Evolutionary conservation across 64 coral and sea anemone genomes (phyloP).

Genomic region (Hydrozoanthus tunicans): DNA sequence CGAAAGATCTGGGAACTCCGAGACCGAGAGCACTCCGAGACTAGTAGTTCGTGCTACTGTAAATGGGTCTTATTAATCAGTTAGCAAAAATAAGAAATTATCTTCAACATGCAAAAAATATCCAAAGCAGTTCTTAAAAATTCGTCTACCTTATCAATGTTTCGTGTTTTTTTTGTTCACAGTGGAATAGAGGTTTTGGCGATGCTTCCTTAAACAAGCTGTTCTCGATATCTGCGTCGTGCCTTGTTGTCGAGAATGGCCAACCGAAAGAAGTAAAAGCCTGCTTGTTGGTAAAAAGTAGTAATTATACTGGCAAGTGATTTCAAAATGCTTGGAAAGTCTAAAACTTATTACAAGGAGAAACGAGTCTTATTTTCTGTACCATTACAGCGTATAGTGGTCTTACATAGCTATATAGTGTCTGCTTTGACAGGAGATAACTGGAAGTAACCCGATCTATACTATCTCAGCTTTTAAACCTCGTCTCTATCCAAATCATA

Average conservation of each 20-base stretch:
- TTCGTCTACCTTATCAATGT: not conserved
- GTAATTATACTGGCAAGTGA: conserved; percentile 13
- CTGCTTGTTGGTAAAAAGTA: conserved; percentile 14
- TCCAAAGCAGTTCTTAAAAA: too few relatives aligned
- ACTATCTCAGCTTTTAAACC: too few relatives aligned
- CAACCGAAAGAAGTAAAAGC: not conserved
- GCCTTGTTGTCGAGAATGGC: not conserved
- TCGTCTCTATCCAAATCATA: too few relatives aligned
- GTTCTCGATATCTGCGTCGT: conserved; percentile 3
- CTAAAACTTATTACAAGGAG: not conserved
- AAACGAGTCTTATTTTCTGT: not conserved
- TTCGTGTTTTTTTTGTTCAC: not conserved
- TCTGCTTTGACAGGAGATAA: too few relatives aligned
- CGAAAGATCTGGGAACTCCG: too few relatives aligned
- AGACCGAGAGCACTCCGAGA: too few relatives aligned
- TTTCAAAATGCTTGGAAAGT: not conserved
- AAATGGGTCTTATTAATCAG: too few relatives aligned
- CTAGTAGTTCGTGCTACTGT: too few relatives aligned
- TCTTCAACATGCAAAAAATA: too few relatives aligned
- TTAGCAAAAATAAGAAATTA: too few relatives aligned
- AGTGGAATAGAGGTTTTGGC: conserved; percentile 35
- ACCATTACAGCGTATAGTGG: not conserved
- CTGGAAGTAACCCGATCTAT: too few relatives aligned
- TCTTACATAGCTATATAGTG: too few relatives aligned
- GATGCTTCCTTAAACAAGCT: not conserved